Conservation (phyloP, 2,113 vertebrate genomes). For the Stercorarius parasiticus region DNA sequence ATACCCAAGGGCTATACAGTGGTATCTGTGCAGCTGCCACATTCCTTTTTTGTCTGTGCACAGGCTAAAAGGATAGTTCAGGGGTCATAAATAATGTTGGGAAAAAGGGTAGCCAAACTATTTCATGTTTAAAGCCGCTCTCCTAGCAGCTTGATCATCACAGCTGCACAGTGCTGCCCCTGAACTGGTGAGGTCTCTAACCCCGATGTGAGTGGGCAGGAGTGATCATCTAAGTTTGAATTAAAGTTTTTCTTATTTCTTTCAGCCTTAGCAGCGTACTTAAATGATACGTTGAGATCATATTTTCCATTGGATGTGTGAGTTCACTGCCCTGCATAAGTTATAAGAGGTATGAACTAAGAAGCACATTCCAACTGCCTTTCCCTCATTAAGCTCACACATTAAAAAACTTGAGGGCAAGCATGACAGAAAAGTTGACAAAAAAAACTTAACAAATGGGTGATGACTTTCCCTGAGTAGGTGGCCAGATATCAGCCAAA, state of each 20-base stretch:
- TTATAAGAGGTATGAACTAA: neutral
- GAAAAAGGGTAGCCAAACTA: neutral
- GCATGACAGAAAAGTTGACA: neutral
- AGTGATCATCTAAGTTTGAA: neutral
- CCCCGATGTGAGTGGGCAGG: neutral
- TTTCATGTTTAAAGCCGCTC: neutral
- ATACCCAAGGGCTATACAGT: neutral
- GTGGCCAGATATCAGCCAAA: neutral
- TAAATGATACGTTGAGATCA: neutral
- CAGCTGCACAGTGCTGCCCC: neutral
- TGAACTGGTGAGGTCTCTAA: neutral
- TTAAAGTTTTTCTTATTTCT: neutral
- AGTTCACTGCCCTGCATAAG: neutral
- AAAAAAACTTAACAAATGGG: neutral
- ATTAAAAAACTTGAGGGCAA: neutral
- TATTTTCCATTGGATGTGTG: neutral
- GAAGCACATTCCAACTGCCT: neutral
- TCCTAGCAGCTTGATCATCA: neutral
- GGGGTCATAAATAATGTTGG: neutral
- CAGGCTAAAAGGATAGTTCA: neutral
- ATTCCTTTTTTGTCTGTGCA: neutral
- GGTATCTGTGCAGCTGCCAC: neutral
- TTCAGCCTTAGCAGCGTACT: neutral
- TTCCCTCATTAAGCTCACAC: neutral
- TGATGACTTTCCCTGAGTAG: neutral